phyloP scores from a whole-genome alignment of 2,113 vertebrate species.

The Epinephelus fuscoguttatus region DNA sequence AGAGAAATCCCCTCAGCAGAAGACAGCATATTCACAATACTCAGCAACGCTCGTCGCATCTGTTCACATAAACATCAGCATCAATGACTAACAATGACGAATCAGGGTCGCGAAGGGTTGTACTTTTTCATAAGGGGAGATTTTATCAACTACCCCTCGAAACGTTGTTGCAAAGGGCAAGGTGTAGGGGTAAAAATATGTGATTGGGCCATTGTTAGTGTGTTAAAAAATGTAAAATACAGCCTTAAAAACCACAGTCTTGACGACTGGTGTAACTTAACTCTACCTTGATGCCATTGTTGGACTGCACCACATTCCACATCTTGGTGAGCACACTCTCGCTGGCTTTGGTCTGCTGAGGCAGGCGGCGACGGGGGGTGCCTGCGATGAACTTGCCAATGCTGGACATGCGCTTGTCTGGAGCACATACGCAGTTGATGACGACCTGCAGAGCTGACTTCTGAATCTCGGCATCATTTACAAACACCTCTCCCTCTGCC shows the following conservation, averaged over 20 bases:
- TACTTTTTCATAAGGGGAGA: no score
- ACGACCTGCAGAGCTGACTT: conserved; percentile 98
- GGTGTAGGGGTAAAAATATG: no score
- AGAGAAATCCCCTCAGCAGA: no score
- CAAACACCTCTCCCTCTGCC: conserved; percentile 97
- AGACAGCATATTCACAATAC: no score
- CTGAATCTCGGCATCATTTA: conserved; percentile 98
- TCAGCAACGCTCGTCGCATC: no score
- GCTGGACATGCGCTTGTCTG: conserved; percentile 96
- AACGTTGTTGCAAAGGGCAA: no score
- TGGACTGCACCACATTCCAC: conserved; percentile 99
- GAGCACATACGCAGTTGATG: conserved; percentile 98
- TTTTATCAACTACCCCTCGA: no score
- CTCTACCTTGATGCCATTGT: conserved; percentile 96
- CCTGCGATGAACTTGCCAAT: conserved; percentile 97
- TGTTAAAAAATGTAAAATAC: not conserved
- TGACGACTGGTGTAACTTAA: no score
- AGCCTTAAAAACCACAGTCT: not conserved
- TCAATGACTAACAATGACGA: no score
- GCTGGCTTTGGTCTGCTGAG: conserved; percentile 90
- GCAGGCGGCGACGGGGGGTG: conserved; percentile 92
- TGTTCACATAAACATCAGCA: no score
- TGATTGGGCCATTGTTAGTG: not conserved
- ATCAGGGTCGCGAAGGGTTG: no score
- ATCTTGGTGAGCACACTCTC: conserved; percentile 96